These are phyloP conservation scores for Leucoraja ocellata DNA, from an alignment of 2,797 vertebrate species.

Conservation along the genomic window DNA sequence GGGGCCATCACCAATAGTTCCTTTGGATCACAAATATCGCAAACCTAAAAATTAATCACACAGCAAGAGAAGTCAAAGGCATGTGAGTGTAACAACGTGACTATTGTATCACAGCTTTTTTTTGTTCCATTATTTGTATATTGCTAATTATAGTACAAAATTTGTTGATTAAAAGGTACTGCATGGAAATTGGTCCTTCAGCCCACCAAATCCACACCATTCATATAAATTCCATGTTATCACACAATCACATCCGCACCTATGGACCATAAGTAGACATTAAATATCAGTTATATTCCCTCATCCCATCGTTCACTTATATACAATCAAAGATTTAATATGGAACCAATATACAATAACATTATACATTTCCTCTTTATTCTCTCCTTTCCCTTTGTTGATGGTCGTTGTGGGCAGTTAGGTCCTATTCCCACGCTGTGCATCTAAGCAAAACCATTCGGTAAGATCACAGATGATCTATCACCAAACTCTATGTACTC, in stretches of 20 bases:
- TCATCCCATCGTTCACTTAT: background rate
- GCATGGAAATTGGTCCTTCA: too few relatives aligned
- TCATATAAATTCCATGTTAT: too few relatives aligned
- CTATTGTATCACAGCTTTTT: background rate
- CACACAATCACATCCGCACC: background rate
- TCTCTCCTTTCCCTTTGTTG: background rate
- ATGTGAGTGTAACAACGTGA: background rate
- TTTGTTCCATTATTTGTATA: background rate
- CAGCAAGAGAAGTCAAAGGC: background rate
- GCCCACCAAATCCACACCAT: too few relatives aligned
- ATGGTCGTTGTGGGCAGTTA: background rate
- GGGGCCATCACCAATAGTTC: background rate
- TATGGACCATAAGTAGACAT: background rate
- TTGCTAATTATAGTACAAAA: background rate
- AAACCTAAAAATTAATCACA: background rate
- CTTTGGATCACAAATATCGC: background rate
- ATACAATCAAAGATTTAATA: background rate
- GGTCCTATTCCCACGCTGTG: too few relatives aligned
- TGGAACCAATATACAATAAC: background rate
- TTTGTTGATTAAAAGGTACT: too few relatives aligned
- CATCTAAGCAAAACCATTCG: too few relatives aligned
- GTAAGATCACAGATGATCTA: too few relatives aligned
- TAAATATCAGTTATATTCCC: background rate
- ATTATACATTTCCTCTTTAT: background rate
- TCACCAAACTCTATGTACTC: too few relatives aligned